phyloP scores from a whole-genome alignment of 2,888 invertebrate species.

The Micropterix aruncella region DNA sequence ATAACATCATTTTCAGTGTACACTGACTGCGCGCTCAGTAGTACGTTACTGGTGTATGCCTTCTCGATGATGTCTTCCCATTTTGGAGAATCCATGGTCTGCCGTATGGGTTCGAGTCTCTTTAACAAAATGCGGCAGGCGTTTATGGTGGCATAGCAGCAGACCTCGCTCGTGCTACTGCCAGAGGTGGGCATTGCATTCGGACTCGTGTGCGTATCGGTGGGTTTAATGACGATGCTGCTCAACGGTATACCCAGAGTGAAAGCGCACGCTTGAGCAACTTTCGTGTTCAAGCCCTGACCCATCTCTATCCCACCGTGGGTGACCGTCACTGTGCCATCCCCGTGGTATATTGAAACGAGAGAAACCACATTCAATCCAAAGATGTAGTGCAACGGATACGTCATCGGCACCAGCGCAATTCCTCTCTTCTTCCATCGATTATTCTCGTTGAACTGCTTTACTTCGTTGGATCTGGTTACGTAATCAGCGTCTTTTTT shows the following conservation, averaged over 20 bases:
- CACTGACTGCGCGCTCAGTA: conserved; percentile 46
- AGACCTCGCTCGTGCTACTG: conserved; percentile 51
- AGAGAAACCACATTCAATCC: conserved; percentile 43
- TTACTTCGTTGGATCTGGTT: conserved; percentile 26
- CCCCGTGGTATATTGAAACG: conserved; percentile 50
- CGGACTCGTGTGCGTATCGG: conserved; percentile 41
- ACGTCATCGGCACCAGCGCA: conserved; percentile 51
- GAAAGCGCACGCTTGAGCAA: conserved; percentile 60
- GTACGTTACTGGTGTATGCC: conserved; percentile 36
- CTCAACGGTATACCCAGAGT: conserved; percentile 54
- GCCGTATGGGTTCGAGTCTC: conserved; percentile 42
- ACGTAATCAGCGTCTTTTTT: conserved; percentile 36
- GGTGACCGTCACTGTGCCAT: conserved; percentile 51
- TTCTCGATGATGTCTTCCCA: conserved; percentile 44
- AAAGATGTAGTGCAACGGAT: conserved; percentile 37
- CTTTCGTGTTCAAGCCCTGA: conserved; percentile 72
- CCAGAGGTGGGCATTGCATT: conserved; percentile 51
- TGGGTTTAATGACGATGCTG: conserved; percentile 48
- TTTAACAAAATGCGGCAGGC: conserved; percentile 48
- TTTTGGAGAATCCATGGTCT: conserved; percentile 31
- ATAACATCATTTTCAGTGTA: conserved; percentile 35
- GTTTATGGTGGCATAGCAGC: conserved; percentile 39
- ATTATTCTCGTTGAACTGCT: conserved; percentile 44
- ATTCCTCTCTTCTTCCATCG: conserved; percentile 66
- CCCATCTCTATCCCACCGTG: too few species aligned